A percentile compares a stretch with the other conserved stretches of the same genome.
These are phyloP conservation scores for Drosophila quinaria DNA, from an alignment of 2,888 invertebrate species.

Conservation along the genomic window DNA sequence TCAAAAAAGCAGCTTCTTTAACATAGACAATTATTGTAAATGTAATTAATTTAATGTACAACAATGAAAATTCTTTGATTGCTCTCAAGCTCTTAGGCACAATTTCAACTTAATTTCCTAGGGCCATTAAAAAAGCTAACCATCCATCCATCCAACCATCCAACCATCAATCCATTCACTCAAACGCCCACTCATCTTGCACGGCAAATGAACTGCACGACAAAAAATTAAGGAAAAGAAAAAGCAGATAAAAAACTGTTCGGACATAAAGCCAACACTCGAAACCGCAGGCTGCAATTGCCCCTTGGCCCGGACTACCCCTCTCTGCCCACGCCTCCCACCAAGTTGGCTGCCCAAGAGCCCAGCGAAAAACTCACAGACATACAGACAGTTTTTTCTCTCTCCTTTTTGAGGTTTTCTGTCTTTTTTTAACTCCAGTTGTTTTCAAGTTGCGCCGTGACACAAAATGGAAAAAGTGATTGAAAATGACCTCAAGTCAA, in stretches of 20 bases:
- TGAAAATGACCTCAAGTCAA: slow-evolving; percentile 81
- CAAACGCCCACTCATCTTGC: slow-evolving; percentile 62
- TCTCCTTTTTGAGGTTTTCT: slow-evolving; percentile 4
- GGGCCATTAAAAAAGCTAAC: slow-evolving; percentile 50
- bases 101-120: slow-evolving; percentile 54
- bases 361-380: slow-evolving; percentile 63
- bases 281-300: slow-evolving; percentile 60
- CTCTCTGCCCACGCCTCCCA: not conserved
- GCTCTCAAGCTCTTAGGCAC: slow-evolving; percentile 34
- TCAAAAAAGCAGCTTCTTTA: not conserved
- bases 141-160: slow-evolving; percentile 25
- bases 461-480: slow-evolving; percentile 75
- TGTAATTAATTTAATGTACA: slow-evolving; percentile 52
- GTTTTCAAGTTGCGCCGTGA: slow-evolving; percentile 54
- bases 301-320: slow-evolving; percentile 1
- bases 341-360: slow-evolving; percentile 28
- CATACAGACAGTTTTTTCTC: slow-evolving; percentile 47
- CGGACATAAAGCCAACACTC: slow-evolving; percentile 51
- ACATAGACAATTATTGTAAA: not conserved
- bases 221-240: slow-evolving; percentile 27
- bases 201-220: slow-evolving; percentile 66
- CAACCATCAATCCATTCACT: slow-evolving; percentile 40
- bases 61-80: slow-evolving; percentile 33
- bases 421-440: slow-evolving; percentile 34
- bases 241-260: slow-evolving; percentile 4